Conservation (phyloP, 2,888 invertebrate species). For the Cosmopolites sordidus region DNA sequence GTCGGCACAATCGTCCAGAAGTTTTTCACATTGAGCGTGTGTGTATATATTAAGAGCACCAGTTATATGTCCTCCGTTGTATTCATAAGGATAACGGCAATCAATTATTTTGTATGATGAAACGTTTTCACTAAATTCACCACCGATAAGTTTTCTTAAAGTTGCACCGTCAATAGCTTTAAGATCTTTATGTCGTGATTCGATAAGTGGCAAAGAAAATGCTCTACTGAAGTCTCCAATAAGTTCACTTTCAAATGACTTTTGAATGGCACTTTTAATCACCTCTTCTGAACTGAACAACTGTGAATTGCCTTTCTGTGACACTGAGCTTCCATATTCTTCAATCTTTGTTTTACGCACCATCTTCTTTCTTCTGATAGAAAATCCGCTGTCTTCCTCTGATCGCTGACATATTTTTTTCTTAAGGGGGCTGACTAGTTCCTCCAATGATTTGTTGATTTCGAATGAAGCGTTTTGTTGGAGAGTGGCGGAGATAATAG, state of each 20-base stretch:
- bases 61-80: conserved; percentile 22
- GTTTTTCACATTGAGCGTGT: conserved; percentile 18
- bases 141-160: conserved; percentile 13
- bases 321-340: neutral
- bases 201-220: conserved; percentile 18
- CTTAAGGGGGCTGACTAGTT: conserved; percentile 8
- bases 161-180: conserved; percentile 18
- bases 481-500: conserved; percentile 10
- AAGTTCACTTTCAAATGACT: conserved; percentile 17
- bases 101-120: conserved; percentile 25
- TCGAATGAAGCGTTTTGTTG: neutral
- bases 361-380: conserved; percentile 11
- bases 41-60: conserved; percentile 24
- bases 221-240: conserved; percentile 21
- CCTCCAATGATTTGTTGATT: conserved; percentile 8
- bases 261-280: conserved; percentile 21
- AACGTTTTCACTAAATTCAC: conserved; percentile 15
- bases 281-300: conserved; percentile 14
- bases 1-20: conserved; percentile 14
- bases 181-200: conserved; percentile 20
- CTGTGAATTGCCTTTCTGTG: neutral
- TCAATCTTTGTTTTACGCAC: conserved; percentile 4
- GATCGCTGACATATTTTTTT: conserved; percentile 17
- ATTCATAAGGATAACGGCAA: conserved; percentile 25
- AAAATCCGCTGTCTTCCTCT: conserved; percentile 4